Conservation (phyloP, 2,888 invertebrate species). For the Idaea dimidiata region DNA sequence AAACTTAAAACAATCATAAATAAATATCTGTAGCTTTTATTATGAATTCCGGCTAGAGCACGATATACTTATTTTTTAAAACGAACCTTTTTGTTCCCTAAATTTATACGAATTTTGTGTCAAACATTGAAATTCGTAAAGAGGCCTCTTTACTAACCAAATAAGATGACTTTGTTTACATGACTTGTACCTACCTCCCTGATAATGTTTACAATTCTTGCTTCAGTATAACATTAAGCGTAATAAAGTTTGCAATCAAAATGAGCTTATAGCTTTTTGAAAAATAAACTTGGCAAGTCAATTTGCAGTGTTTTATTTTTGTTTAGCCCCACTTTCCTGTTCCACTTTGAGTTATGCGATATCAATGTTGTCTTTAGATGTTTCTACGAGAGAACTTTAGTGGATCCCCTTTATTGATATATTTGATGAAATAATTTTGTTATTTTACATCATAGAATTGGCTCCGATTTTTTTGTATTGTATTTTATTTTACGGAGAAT, state of each 20-base stretch:
- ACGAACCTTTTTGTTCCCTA: too few species aligned
- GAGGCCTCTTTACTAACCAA: conserved; percentile 17
- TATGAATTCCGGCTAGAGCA: too few species aligned
- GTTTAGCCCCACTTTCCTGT: conserved; percentile 57
- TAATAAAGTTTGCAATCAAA: conserved; percentile 65
- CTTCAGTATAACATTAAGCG: conserved; percentile 52
- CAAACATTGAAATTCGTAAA: not conserved
- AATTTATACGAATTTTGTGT: too few species aligned
- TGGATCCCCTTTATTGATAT: conserved; percentile 48
- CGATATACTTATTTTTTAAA: too few species aligned
- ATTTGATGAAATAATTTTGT: conserved; percentile 38
- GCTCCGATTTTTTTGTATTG: conserved; percentile 34
- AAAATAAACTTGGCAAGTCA: conserved; percentile 66
- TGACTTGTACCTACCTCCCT: conserved; percentile 52
- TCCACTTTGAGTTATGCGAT: conserved; percentile 54
- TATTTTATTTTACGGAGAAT: conserved; percentile 29
- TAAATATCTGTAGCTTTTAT: too few species aligned
- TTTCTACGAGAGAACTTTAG: conserved; percentile 42
- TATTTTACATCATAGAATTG: conserved; percentile 32
- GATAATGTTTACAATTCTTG: conserved; percentile 59
- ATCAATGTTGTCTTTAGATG: conserved; percentile 58
- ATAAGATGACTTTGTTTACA: conserved; percentile 69
- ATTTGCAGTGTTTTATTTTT: conserved; percentile 66
- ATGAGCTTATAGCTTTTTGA: conserved; percentile 67
- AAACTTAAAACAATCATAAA: too few species aligned